phyloP scores from a whole-genome alignment of 2,888 invertebrate genomes.

The Drosophila antonietae region DNA sequence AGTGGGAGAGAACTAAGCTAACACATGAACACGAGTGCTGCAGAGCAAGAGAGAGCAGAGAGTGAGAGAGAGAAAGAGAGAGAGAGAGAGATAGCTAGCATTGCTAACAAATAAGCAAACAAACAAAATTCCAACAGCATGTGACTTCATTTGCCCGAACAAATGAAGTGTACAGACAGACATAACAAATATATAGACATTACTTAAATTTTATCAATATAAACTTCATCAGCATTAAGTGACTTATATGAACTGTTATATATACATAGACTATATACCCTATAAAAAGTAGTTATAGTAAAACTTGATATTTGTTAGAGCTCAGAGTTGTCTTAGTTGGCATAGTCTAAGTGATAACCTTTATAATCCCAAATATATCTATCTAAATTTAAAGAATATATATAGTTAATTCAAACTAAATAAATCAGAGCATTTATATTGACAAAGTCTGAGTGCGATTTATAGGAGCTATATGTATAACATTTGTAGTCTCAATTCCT shows the following conservation, averaged over 20 bases:
- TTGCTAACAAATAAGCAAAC: constrained; percentile 26
- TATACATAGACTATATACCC: constrained; percentile 7
- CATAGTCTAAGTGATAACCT: not conserved
- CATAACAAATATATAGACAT: constrained; percentile 5
- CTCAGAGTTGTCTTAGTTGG: too few relatives aligned
- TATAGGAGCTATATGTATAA: too few relatives aligned
- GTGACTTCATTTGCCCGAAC: constrained; percentile 65
- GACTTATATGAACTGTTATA: constrained; percentile 30
- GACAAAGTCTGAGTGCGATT: too few relatives aligned
- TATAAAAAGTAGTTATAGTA: not conserved
- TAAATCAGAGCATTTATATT: too few relatives aligned
- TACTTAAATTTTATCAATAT: constrained; percentile 59
- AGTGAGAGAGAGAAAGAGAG: not conserved
- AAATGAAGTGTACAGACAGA: constrained; percentile 2
- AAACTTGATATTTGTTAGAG: not conserved
- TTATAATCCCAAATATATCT: too few relatives aligned
- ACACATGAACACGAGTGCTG: not conserved
- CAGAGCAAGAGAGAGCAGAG: not conserved
- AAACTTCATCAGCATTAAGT: constrained; percentile 64
- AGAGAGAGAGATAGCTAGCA: not conserved
- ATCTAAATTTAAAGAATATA: too few relatives aligned
- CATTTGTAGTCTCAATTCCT: too few relatives aligned
- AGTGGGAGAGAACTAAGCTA: not conserved
- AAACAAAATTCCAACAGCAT: constrained; percentile 36
- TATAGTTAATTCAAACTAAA: too few relatives aligned